Base-by-base conservation (phyloP, 2,888 invertebrate species). In the Xestia xanthographa region DNA sequence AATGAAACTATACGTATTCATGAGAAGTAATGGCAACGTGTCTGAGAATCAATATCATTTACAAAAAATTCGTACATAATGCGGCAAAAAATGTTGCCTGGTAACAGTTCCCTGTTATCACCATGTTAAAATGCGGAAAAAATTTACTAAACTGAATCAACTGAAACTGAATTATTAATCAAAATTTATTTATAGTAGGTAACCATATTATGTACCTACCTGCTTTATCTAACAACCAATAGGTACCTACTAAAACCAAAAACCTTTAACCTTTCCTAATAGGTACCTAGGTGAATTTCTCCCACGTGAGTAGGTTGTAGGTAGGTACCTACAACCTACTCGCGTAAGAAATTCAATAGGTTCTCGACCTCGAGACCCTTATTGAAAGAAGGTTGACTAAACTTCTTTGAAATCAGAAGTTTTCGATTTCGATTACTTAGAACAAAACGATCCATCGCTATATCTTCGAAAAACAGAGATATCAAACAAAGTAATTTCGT, bases 71-170 rank as follows among this genome's bases (percentile, higher is more conserved):
- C 14, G 5, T 34, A 34, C 2, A 3, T 63, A 56, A 41, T 77
- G 65, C 50, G 66, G n/a, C 38, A 45, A 53, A 58, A n/a, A 26
- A 20, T 14, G 72, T 79, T 72, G 60, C 71, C 34, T 50, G 20
- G 60, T 45, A 78, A 78, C 78, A 70, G 38, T 50, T 60, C 20
- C 26, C 17, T 60, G 29, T 29, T 66, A 62, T 66, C 79, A 56
- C 48, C 48, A 5, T 41, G 29, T 2, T 41, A 41, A 8, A 67
- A 48, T 65, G 34, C 41, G 63, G 53, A 38, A 48, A 68, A 48
- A 48, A 12, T 0, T n/a, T 22, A 17, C 14, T 29, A 43, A 66
- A 71, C 2, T 20, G 0, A 26, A 69, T 14, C 29, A n/a, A n/a
- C 45, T 45, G 22, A n/a, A n/a, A n/a, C n/a, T n/a, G n/a, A n/a